phyloP scores from a whole-genome alignment of 2,888 invertebrate genomes.

The Diplolepis rosae region DNA sequence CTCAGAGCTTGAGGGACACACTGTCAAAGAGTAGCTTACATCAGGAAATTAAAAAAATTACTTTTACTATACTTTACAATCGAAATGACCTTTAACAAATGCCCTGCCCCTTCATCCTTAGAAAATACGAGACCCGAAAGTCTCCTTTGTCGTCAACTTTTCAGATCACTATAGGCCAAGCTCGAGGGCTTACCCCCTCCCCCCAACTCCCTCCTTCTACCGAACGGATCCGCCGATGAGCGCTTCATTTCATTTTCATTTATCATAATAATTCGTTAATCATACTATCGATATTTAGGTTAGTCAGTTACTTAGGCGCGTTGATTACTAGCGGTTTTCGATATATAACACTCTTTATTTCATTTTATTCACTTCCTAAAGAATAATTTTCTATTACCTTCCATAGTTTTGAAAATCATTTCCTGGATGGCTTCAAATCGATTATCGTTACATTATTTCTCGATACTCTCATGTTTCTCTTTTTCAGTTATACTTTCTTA shows the following conservation, averaged over 20 bases:
- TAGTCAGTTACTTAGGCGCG: constrained; percentile 63
- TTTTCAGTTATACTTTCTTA: constrained; percentile 46
- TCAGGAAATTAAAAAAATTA: constrained; percentile 18
- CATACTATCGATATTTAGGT: constrained; percentile 46
- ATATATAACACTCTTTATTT: constrained; percentile 22
- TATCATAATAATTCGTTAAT: constrained; percentile 52
- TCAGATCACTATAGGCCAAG: constrained; percentile 22
- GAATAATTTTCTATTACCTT: constrained; percentile 22
- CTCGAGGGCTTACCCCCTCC: neutral
- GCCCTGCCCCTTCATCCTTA: neutral
- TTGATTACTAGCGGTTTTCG: constrained; percentile 55
- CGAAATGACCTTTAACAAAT: constrained; percentile 12
- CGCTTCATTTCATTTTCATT: neutral
- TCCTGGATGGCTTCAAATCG: constrained; percentile 66
- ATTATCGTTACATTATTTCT: constrained; percentile 51
- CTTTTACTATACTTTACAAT: constrained; percentile 29
- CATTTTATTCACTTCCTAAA: constrained; percentile 3
- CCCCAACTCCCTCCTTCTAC: neutral
- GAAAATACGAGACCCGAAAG: neutral
- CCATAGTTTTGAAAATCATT: constrained; percentile 50
- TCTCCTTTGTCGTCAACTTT: constrained; percentile 10
- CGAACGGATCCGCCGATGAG: constrained; percentile 12
- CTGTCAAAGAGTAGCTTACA: constrained; percentile 24
- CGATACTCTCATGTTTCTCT: constrained; percentile 23
- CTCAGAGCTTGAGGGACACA: constrained; percentile 3